These are phyloP conservation scores for Aepyceros melampus DNA, from an alignment of 2,113 vertebrate species.

Conservation along the genomic window DNA sequence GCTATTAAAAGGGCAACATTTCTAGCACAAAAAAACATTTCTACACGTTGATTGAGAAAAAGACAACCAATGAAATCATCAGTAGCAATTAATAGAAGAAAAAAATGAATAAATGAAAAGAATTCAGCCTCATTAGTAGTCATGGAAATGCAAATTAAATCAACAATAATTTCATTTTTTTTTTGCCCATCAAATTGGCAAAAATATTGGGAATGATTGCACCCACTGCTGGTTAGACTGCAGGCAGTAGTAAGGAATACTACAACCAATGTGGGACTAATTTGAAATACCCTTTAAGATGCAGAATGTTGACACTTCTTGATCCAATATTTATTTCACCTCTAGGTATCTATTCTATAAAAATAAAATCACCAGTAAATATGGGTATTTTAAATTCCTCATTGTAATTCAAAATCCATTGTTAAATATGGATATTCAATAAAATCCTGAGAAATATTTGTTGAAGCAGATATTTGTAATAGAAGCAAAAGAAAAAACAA, in stretches of 20 bases:
- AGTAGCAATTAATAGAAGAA: neutral
- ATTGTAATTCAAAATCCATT: neutral
- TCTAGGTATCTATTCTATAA: neutral
- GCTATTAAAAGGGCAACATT: neutral
- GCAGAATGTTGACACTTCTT: neutral
- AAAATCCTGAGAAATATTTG: neutral
- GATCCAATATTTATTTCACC: neutral
- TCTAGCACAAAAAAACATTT: neutral
- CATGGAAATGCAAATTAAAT: neutral
- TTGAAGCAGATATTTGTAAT: neutral
- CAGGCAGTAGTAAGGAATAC: neutral
- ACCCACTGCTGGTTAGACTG: neutral
- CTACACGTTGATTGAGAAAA: neutral
- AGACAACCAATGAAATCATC: neutral
- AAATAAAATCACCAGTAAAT: neutral
- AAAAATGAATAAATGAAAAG: neutral
- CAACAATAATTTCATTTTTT: neutral
- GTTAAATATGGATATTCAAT: neutral
- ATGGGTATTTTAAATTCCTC: neutral
- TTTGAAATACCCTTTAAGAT: neutral
- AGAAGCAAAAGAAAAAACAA: neutral
- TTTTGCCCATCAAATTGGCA: neutral
- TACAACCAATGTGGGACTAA: neutral
- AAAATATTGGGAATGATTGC: neutral
- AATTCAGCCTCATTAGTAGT: neutral